phyloP scores from a whole-genome alignment of 2,113 vertebrate genomes.

The Cichladusa arquata region DNA sequence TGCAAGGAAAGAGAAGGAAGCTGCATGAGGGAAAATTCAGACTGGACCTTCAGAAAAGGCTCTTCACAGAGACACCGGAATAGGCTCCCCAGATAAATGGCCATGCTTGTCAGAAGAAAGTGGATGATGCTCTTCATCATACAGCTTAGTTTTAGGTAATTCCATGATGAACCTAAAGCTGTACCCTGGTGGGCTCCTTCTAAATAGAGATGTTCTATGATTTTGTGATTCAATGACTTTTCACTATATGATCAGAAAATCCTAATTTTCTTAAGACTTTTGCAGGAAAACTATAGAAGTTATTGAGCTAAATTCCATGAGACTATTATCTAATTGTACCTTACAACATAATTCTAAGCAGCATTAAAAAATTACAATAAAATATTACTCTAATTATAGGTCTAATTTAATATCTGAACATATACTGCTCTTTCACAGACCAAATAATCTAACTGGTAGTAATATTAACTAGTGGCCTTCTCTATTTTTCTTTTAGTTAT shows the following conservation, averaged over 20 bases:
- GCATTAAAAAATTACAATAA: background rate
- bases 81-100: background rate
- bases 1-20: accelerated
- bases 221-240: background rate
- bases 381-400: background rate
- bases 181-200: background rate
- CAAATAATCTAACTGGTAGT: background rate
- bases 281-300: background rate
- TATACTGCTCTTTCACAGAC: background rate
- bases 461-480: background rate
- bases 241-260: background rate
- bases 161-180: accelerated
- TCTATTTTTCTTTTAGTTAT: background rate
- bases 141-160: background rate
- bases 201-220: background rate
- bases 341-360: background rate
- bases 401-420: background rate
- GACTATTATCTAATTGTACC: background rate
- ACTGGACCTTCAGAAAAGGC: background rate
- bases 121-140: background rate
- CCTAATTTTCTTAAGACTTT: background rate
- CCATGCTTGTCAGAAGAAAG: background rate
- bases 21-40: background rate
- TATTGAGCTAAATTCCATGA: background rate
- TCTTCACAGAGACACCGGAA: background rate